A percentile compares a stretch with the other conserved stretches of the same genome.
Evolutionary conservation across 1,140 invertebrate species (phyloP).

Genomic region (Drosophila kikkawai): DNA sequence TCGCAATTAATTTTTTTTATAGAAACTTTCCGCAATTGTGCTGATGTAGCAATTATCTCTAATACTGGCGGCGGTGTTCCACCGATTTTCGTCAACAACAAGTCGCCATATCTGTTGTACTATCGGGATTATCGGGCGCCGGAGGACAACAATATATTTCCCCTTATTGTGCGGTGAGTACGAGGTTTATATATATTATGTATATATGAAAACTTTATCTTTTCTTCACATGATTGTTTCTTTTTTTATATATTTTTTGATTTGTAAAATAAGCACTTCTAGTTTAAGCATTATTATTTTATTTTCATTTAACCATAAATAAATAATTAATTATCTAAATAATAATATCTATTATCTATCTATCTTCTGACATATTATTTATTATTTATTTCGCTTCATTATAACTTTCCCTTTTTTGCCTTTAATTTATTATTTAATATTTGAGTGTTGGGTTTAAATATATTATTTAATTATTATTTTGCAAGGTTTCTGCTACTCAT

Average conservation of each 20-base stretch:
- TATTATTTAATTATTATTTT: background rate
- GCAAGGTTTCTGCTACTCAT: background rate
- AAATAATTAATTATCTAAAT: background rate
- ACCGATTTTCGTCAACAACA: conserved; percentile 87
- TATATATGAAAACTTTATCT: background rate
- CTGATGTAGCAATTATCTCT: conserved; percentile 92
- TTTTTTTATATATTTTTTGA: background rate
- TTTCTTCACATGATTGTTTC: background rate
- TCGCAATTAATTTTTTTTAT: background rate
- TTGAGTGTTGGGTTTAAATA: background rate
- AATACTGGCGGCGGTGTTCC: conserved; percentile 90
- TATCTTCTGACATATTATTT: background rate
- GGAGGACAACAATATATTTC: conserved; percentile 88
- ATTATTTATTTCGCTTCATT: too few species aligned
- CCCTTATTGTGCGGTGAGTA: conserved; percentile 90
- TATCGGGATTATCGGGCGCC: conserved; percentile 88
- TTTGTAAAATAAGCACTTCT: background rate
- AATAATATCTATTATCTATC: background rate
- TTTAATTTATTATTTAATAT: background rate
- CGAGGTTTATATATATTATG: background rate
- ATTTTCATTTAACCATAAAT: too few species aligned
- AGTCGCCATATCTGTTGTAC: conserved; percentile 91
- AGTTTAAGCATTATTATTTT: background rate
- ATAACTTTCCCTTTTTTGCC: background rate
- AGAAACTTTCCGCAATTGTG: conserved; percentile 95